Evolutionary conservation across 2,113 vertebrate genomes (phyloP).

Genomic region (Sturnira hondurensis): DNA sequence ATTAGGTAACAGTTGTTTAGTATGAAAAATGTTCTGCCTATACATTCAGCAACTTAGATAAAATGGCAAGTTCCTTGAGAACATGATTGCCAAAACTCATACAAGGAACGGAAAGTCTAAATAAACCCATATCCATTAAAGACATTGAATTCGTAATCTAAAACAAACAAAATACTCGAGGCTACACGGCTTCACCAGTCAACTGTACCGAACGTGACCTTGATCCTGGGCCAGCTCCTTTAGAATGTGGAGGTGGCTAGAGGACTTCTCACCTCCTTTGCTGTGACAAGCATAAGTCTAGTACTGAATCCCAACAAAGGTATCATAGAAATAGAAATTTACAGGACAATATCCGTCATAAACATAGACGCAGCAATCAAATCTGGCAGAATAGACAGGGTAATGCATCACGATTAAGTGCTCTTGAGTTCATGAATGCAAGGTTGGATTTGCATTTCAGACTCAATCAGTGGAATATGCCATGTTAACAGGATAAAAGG

Average conservation of each 20-base stretch:
- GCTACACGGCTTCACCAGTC: background rate
- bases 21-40: background rate
- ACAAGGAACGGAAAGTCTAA: background rate
- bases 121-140: background rate
- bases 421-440: background rate
- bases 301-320: background rate
- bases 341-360: background rate
- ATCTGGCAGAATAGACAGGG: background rate
- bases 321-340: background rate
- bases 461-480: background rate
- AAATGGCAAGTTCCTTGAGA: slow-evolving; percentile 24
- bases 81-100: background rate
- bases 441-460: slow-evolving; percentile 11
- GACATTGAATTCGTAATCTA: background rate
- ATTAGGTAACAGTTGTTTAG: background rate
- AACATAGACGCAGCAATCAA: background rate
- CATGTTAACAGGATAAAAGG: background rate
- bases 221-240: background rate
- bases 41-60: background rate
- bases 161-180: background rate
- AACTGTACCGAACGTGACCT: background rate
- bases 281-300: background rate
- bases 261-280: background rate
- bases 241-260: background rate
- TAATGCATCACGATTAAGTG: background rate